Evolutionary conservation across 2,113 vertebrate species (phyloP).

Genomic region (Chrysochloris asiatica): DNA sequence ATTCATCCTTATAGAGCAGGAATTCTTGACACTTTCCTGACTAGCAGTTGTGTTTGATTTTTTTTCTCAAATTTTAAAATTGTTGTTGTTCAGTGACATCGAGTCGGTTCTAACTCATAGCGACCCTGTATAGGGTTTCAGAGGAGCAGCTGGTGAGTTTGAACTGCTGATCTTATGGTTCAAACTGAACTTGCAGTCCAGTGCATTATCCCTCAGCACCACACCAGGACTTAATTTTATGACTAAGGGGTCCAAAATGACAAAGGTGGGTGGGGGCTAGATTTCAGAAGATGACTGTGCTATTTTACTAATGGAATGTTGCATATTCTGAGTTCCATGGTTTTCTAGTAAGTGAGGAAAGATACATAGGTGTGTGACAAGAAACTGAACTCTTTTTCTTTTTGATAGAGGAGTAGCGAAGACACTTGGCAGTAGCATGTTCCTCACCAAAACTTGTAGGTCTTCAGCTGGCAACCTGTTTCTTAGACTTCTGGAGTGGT

Average conservation of each 20-base stretch:
- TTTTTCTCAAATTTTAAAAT: neutral
- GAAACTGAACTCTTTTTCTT: slow-evolving; percentile 18
- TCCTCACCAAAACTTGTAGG: slow-evolving; percentile 5
- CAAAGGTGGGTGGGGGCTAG: neutral
- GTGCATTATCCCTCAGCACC: no score
- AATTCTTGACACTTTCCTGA: slow-evolving; percentile 39
- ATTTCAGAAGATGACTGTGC: slow-evolving; percentile 31
- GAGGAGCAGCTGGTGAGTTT: no score
- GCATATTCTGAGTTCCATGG: neutral
- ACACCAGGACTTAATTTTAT: no score
- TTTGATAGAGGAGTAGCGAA: neutral
- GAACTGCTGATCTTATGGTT: no score
- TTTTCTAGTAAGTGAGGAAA: neutral
- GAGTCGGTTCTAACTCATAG: no score
- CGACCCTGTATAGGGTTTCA: no score
- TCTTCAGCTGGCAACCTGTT: neutral
- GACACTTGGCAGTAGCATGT: neutral
- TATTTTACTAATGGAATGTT: neutral
- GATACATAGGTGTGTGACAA: neutral
- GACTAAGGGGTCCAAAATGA: neutral
- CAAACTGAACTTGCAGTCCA: no score
- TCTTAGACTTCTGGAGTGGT: no score
- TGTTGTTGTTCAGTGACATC: no score
- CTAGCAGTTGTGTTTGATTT: neutral
- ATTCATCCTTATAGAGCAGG: slow-evolving; percentile 1